Percentiles rank a stretch among this genome's conserved stretches.
Conservation (phyloP, 2,888 invertebrate genomes). For the Sturmia bella region DNA sequence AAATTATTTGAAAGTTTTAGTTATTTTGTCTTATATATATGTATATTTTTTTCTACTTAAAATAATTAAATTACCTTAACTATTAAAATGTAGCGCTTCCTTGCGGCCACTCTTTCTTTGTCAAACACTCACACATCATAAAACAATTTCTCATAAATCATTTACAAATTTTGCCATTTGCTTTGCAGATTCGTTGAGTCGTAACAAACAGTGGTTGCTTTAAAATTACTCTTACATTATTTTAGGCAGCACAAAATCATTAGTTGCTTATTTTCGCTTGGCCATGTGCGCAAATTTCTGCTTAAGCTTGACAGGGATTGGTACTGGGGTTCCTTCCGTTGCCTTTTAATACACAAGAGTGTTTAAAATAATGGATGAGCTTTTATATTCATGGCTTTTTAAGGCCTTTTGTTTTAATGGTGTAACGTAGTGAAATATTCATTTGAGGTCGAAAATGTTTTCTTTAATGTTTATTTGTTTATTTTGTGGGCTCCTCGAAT, state of each 20-base stretch:
- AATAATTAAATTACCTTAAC: too few species aligned
- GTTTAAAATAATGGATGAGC: constrained; percentile 13
- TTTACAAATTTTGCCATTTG: constrained; percentile 24
- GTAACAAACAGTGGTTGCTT: constrained; percentile 61
- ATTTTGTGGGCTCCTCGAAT: constrained; percentile 26
- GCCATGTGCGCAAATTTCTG: constrained; percentile 23
- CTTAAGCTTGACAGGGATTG: background rate
- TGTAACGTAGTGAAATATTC: constrained; percentile 33
- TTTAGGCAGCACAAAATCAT: background rate
- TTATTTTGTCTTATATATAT: too few species aligned
- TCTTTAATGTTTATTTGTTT: constrained; percentile 38
- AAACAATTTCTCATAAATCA: constrained; percentile 44
- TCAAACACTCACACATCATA: constrained; percentile 2
- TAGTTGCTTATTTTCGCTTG: constrained; percentile 11
- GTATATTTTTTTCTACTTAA: too few species aligned
- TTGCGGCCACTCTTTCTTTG: too few species aligned
- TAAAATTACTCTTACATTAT: constrained; percentile 21
- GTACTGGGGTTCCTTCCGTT: background rate
- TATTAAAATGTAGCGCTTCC: too few species aligned
- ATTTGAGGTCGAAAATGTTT: constrained; percentile 14
- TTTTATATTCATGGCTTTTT: background rate
- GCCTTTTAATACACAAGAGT: constrained; percentile 10
- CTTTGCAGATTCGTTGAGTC: constrained; percentile 55
- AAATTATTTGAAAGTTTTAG: too few species aligned
- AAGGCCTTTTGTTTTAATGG: constrained; percentile 38